These are phyloP conservation scores for Nannoperca obscura DNA, from an alignment of 2,797 vertebrate species.

Conservation along the genomic window DNA sequence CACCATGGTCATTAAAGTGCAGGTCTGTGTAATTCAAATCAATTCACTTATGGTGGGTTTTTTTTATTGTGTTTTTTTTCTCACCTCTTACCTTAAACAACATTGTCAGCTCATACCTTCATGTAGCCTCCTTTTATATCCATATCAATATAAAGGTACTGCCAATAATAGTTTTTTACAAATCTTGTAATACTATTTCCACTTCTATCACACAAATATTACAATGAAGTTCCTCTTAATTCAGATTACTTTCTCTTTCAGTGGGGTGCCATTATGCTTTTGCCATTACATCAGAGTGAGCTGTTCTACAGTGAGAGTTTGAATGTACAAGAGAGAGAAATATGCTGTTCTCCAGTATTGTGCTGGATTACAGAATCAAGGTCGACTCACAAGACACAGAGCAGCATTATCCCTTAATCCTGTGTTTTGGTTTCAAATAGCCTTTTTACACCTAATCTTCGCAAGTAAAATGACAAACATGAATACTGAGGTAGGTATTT, in stretches of 20 bases:
- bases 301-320: conserved; percentile 73
- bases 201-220: conserved; percentile 52
- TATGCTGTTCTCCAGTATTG: conserved; percentile 83
- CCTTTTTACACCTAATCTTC: conserved; percentile 85
- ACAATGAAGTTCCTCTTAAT: conserved; percentile 64
- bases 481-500: conserved; percentile 83
- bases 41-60: conserved; percentile 38
- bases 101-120: conserved; percentile 1
- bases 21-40: conserved; percentile 74
- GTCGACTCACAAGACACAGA: conserved; percentile 86
- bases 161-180: conserved; percentile 42
- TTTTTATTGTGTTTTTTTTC: not conserved
- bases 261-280: conserved; percentile 68
- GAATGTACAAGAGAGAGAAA: conserved; percentile 78
- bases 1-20: conserved; percentile 81
- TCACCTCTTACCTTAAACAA: not conserved
- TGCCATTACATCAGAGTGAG: conserved; percentile 78
- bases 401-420: conserved; percentile 87
- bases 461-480: conserved; percentile 85
- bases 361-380: conserved; percentile 87
- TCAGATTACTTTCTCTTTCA: conserved; percentile 72
- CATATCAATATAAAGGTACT: conserved; percentile 34
- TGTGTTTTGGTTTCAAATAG: conserved; percentile 87
- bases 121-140: conserved; percentile 26
- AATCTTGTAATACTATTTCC: conserved; percentile 52